Evolutionary conservation across 2,113 vertebrate species (phyloP).

Genomic region (Platichthys stellatus): DNA sequence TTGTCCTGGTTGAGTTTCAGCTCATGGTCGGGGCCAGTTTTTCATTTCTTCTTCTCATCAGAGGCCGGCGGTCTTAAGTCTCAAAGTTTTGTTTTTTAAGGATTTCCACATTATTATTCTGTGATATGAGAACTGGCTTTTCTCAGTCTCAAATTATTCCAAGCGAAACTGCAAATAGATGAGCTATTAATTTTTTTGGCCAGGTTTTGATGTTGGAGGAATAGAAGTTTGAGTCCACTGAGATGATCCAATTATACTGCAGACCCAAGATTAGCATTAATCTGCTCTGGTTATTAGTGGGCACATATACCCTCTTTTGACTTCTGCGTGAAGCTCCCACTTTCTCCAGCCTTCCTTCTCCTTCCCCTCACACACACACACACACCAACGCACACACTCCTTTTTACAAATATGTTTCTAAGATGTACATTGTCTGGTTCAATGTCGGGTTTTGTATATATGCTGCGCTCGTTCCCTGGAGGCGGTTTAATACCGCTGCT

Average conservation of each 20-base stretch:
- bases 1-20: neutral
- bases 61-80: neutral
- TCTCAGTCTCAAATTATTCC: conserved; percentile 31
- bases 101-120: conserved; percentile 30
- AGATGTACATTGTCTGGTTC: conserved; percentile 14
- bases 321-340: conserved; percentile 40
- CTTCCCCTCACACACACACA: conserved; percentile 1
- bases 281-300: conserved; percentile 74
- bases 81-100: conserved; percentile 5
- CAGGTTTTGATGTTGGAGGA: conserved; percentile 58
- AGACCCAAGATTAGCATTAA: conserved; percentile 74
- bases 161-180: conserved; percentile 46
- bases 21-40: neutral
- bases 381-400: conserved; percentile 10
- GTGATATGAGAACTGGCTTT: conserved; percentile 10
- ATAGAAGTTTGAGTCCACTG: conserved; percentile 56
- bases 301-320: conserved; percentile 58
- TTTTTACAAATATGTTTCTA: conserved; percentile 11
- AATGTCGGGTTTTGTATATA: conserved; percentile 27
- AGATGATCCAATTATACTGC: conserved; percentile 78
- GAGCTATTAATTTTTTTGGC: conserved; percentile 44
- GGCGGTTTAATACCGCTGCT: conserved; percentile 34
- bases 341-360: conserved; percentile 1
- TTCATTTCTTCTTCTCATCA: neutral
- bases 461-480: conserved; percentile 19